Percentiles rank a stretch among this genome's conserved stretches.
Conservation (phyloP, 2,888 invertebrate species). For the Ectemnius continuus region DNA sequence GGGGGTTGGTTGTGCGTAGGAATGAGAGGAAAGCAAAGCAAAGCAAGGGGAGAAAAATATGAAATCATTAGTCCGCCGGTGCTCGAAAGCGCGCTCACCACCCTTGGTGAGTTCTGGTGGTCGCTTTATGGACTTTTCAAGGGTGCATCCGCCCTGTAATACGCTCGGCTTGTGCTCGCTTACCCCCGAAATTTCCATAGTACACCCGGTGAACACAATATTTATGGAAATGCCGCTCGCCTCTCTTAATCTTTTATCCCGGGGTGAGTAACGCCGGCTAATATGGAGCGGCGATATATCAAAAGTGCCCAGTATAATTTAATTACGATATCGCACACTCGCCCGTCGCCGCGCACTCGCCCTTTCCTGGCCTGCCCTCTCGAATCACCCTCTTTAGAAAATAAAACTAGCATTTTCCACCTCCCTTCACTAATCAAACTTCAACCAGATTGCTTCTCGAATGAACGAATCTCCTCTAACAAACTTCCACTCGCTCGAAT, state of each 20-base stretch:
- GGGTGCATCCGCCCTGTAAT: conserved; percentile 4
- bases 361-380: too few relatives aligned
- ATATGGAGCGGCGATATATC: neutral
- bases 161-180: neutral
- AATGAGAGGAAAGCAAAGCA: conserved; percentile 4
- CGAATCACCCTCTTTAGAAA: too few relatives aligned
- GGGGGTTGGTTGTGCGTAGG: too few relatives aligned
- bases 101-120: neutral
- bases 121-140: conserved; percentile 4
- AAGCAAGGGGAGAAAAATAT: conserved; percentile 22
- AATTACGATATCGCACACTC: neutral
- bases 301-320: neutral
- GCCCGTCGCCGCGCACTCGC: too few relatives aligned
- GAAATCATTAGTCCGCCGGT: conserved; percentile 18
- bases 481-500: too few relatives aligned
- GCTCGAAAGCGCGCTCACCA: neutral
- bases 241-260: conserved; percentile 3
- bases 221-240: neutral
- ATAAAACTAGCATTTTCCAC: too few relatives aligned
- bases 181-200: conserved; percentile 11
- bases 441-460: too few relatives aligned
- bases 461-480: too few relatives aligned
- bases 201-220: conserved; percentile 1
- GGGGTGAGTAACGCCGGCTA: neutral
- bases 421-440: too few relatives aligned